Base-by-base conservation (phyloP, 2,888 invertebrate genomes). In the Synergus gifuensis region DNA sequence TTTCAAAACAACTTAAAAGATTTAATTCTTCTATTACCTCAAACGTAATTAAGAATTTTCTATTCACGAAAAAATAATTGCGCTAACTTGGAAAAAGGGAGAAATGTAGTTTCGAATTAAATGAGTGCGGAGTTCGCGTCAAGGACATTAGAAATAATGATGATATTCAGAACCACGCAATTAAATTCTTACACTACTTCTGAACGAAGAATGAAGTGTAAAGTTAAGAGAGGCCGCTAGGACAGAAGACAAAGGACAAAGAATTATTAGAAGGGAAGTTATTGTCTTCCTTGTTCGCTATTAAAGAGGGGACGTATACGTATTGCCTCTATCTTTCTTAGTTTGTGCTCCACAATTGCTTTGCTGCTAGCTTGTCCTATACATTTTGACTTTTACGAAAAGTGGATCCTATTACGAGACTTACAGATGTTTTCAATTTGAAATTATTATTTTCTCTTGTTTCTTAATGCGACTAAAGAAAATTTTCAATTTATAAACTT, bases 151-250 rank as follows among this genome's bases (percentile, higher is more conserved):
- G 82, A 76, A 85, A 85, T 87, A 87, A 87, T 84, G 81, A 84
- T 80, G 83, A 81, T 42, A 80, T 69, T 78, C 82, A 85, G 14
- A 83, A 80, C 81, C 76, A 84, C 78, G 86, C 86, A 87, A 87
- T 87, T 88, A 87, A 86, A 87, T 86, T 87, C 81, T 86, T 82
- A 76, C 82, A 82, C 73, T 78, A 66, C 2, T 66, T 58, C 14
- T 18, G 54, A 76, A 58, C 11, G 14, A 54, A 76, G 46, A 76
- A 67, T 67, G 67, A 67, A 67, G 44, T 67, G 14, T 44, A 28
- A 67, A 67, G 44, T 18, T 40, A 67, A 18, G 40, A 18, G 40
- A 67, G 44, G 67, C 67, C 40, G 40, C 22, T n/a, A n/a, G 22
- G 12, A 44, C 66, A 67, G 9, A 44, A 67, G 44, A 67, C 44